Evolutionary conservation across 2,797 vertebrate genomes (phyloP).

Genomic region (Brachyrhaphis roseni): DNA sequence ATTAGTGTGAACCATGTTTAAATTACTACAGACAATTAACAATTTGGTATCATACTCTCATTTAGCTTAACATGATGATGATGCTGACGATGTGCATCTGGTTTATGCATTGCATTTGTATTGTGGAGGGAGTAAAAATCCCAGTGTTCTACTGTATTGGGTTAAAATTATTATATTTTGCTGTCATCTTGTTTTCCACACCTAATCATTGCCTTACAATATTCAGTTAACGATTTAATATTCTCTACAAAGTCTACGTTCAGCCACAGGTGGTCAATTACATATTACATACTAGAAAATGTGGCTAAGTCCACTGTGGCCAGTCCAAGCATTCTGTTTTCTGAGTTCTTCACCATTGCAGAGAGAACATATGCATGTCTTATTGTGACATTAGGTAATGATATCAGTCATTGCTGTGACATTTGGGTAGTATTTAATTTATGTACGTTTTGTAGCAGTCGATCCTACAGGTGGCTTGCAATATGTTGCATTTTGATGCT

Average conservation of each 20-base stretch:
- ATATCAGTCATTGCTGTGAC: not conserved
- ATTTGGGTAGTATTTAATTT: not conserved
- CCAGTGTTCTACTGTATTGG: not conserved
- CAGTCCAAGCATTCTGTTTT: not conserved
- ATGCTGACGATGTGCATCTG: not conserved
- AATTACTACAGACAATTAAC: not conserved
- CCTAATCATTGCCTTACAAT: too few species aligned
- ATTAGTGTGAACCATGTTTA: not conserved
- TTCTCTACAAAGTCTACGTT: not conserved
- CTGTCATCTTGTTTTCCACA: not conserved
- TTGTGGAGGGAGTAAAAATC: not conserved
- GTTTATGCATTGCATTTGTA: not conserved
- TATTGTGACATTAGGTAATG: not conserved
- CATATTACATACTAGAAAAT: not conserved
- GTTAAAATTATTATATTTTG: not conserved
- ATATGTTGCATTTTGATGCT: not conserved
- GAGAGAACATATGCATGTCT: not conserved
- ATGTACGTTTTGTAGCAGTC: not conserved
- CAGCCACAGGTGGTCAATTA: not conserved
- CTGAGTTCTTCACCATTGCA: not conserved
- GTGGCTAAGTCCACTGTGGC: not conserved
- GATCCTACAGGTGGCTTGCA: not conserved
- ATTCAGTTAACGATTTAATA: not conserved
- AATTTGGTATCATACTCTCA: not conserved
- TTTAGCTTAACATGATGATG: not conserved